These are phyloP conservation scores for Heliconius aoede DNA, from an alignment of 2,888 invertebrate species.

Conservation along the genomic window DNA sequence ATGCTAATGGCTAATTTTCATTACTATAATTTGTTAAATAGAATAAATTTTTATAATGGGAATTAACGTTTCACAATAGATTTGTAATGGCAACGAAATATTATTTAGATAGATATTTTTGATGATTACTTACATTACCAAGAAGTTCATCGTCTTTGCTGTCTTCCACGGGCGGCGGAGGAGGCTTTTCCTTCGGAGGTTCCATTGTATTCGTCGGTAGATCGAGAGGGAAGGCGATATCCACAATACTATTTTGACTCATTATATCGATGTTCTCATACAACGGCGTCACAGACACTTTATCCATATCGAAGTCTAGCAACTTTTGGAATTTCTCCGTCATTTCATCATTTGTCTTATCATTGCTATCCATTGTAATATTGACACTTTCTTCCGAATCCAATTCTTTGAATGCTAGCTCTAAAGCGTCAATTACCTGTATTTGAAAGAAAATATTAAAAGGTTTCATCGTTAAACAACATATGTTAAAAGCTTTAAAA, in stretches of 20 bases:
- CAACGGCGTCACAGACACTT: constrained; percentile 80
- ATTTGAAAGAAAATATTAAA: constrained; percentile 46
- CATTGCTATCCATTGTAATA: constrained; percentile 72
- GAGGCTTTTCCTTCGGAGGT: constrained; percentile 94
- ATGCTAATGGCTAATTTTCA: neutral
- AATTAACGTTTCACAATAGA: neutral
- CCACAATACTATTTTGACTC: constrained; percentile 69
- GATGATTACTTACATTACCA: constrained; percentile 69
- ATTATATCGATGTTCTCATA: constrained; percentile 86
- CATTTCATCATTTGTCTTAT: constrained; percentile 49
- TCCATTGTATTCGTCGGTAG: constrained; percentile 85
- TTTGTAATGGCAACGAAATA: neutral
- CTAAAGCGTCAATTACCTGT: constrained; percentile 86
- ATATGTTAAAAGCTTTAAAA: constrained; percentile 29
- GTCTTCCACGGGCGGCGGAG: constrained; percentile 89
- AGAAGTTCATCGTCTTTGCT: constrained; percentile 71
- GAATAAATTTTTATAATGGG: no score
- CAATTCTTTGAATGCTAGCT: constrained; percentile 85
- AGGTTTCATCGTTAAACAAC: constrained; percentile 17
- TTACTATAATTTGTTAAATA: no score
- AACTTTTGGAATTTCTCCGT: constrained; percentile 54
- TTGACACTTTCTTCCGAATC: constrained; percentile 78
- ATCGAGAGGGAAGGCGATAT: constrained; percentile 80
- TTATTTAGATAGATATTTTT: neutral
- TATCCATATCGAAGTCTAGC: constrained; percentile 61